Base-by-base conservation (phyloP, 2,888 invertebrate species). In the Cephalotes varians region DNA sequence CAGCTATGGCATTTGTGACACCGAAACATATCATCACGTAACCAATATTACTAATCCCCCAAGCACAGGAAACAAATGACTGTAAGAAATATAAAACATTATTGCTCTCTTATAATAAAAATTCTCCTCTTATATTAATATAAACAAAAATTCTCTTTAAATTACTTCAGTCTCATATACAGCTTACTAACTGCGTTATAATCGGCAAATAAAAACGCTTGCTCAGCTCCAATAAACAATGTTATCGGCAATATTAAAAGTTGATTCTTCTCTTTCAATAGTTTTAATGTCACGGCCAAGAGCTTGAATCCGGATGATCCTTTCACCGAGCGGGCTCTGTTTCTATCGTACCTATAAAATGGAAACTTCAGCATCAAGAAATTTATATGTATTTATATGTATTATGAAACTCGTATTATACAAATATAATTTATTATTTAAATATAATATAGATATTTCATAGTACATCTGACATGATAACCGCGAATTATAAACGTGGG, bases 11-110 rank as follows among this genome's bases (percentile, higher is more conserved):
- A 93, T 98, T 98, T 88, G 97, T 97, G 9, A 98, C 96, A 0
- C 99, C 99, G 93, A 98, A 98, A 93, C 98, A 98, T 86, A 99
- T 98, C 97, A 99, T 98, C 76, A 98, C 98, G 93, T 97, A 98
- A 0, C 99, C 99, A 73, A 99, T 98, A 94, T 98, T 97, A 88
- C 96, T 97, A 87, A 99, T 97, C 1, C 99, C 98, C 96, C 97
- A 97, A 0, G 98, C 97, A 91, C 98, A 98, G 0, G 98, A 97
- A 0, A 98, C 97, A 93, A 97, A 98, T 0, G 98, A 97, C 97
- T 98, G 95, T 12, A 95, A 93, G 28, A 58, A 40, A 74, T 21
- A 37, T 34, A 56, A 34, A 69, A 49, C 28, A 31, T 65, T 40
- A 51, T 28, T 10, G 25, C 15, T 69, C 1, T 21, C 3, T 54